phyloP scores from a whole-genome alignment of 2,888 invertebrate genomes.

The Psylliodes chrysocephalus region DNA sequence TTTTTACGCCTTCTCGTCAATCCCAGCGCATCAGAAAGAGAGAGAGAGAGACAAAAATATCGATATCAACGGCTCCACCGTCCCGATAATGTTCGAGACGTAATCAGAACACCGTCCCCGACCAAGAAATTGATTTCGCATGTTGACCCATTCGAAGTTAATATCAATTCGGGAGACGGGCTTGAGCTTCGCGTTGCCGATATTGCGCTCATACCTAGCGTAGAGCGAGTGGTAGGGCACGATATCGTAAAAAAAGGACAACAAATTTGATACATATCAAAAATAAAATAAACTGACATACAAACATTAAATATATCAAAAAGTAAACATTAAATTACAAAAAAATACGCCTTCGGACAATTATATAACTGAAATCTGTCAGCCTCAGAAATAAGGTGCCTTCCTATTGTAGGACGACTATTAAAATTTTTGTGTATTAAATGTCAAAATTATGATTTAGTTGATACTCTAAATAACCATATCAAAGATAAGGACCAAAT shows the following conservation, averaged over 20 bases:
- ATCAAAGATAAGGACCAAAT: too few relatives aligned
- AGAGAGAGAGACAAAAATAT: constrained; percentile 40
- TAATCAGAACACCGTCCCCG: constrained; percentile 39
- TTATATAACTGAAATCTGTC: too few relatives aligned
- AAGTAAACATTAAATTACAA: too few relatives aligned
- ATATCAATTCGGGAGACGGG: constrained; percentile 47
- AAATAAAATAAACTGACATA: too few relatives aligned
- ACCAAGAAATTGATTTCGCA: constrained; percentile 57
- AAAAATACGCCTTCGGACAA: too few relatives aligned
- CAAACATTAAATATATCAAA: too few relatives aligned
- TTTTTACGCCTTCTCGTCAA: neutral
- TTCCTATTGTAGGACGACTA: too few relatives aligned
- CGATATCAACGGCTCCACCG: constrained; percentile 33
- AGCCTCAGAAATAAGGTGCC: too few relatives aligned
- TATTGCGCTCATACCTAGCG: constrained; percentile 3
- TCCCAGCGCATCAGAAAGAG: constrained; percentile 4
- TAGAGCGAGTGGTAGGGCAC: neutral
- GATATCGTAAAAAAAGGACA: neutral
- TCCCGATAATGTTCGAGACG: constrained; percentile 30
- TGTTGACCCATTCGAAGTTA: constrained; percentile 55
- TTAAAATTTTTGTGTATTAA: too few relatives aligned
- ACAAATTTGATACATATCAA: too few relatives aligned
- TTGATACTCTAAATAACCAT: too few relatives aligned
- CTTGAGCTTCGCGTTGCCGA: constrained; percentile 16
- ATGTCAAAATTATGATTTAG: too few relatives aligned